phyloP scores from a whole-genome alignment of 2,113 vertebrate species.

The Eptatretus burgeri region DNA sequence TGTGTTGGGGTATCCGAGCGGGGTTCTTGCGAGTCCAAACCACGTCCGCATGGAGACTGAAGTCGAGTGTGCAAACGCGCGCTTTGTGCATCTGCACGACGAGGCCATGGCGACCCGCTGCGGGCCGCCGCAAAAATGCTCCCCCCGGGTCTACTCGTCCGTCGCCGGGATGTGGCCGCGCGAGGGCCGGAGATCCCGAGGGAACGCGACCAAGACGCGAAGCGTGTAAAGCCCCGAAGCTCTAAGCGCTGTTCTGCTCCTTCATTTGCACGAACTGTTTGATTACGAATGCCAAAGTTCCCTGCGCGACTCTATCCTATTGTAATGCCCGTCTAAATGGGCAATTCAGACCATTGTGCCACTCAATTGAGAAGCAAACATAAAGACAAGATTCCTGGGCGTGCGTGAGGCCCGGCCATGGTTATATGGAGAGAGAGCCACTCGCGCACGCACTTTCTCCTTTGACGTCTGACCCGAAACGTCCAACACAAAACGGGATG shows the following conservation, averaged over 20 bases:
- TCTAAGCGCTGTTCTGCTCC: no score
- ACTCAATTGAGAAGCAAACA: slow-evolving; percentile 99
- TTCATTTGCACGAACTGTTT: slow-evolving; percentile 46
- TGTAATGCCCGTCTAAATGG: slow-evolving; percentile 90
- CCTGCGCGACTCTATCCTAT: slow-evolving; percentile 80
- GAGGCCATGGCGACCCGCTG: slow-evolving; percentile 99
- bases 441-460: background rate
- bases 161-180: no score
- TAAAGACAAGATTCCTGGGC: slow-evolving; percentile 99
- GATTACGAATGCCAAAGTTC: slow-evolving; percentile 99
- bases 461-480: background rate
- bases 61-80: slow-evolving; percentile 99
- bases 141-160: slow-evolving; percentile 17
- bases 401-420: slow-evolving; percentile 92
- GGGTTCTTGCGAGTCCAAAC: no score
- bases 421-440: slow-evolving; percentile 41
- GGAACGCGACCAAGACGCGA: no score
- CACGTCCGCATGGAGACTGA: slow-evolving; percentile 99
- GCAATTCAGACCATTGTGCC: slow-evolving; percentile 99
- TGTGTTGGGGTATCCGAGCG: no score
- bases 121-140: slow-evolving; percentile 99
- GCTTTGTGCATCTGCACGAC: slow-evolving; percentile 82
- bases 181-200: no score
- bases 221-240: no score
- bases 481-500: no score